Base-by-base conservation (phyloP, 2,888 invertebrate species). In the Mamestra brassicae region DNA sequence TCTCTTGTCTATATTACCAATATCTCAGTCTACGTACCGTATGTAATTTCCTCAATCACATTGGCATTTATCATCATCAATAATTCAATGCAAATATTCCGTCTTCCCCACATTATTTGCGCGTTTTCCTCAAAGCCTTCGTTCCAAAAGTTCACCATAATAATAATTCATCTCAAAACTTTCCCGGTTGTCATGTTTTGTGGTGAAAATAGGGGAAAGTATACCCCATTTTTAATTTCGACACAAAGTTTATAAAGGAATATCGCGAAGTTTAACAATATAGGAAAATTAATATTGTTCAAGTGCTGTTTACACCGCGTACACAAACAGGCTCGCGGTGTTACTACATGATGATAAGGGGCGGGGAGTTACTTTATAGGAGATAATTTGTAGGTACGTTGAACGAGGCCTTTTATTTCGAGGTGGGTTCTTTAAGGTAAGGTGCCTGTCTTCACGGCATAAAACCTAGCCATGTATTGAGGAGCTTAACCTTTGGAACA, bases 141-240 rank as follows among this genome's bases (percentile, higher is more conserved):
- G 61, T 54, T 61, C 64, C 60, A 34, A 63, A 78, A 78, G 78
- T 66, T 83, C 70, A 34, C 74, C 74, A 82, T 80, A 69, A 78
- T 82, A 71, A 82, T 84, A 80, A 85, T 83, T 85, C 63, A 85
- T 83, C 63, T 74, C 5, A 13, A 60, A 86, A 83, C 68, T 86
- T 86, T 78, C 69, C 55, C 70, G 73, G 61, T 71, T 81, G 75
- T 81, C 82, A 77, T 79, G 76, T 78, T 84, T 76, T 70, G 82
- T 60, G 84, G 74, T 65, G 60, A 70, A 81, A 77, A 64, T 52
- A 65, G 36, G 26, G 71, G 42, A 62, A 68, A 65, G 74, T 77
- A 60, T 74, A 55, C 72, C 68, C 76, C 54, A 71, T 85, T 87
- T 87, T 84, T 84, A 80, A 87, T 87, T 87, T 79, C 54, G 54